Evolutionary conservation across 2,888 invertebrate genomes (phyloP), one percentile per base, ranked within the genome.

Genomic region (Leptinotarsa rubiginosa): DNA sequence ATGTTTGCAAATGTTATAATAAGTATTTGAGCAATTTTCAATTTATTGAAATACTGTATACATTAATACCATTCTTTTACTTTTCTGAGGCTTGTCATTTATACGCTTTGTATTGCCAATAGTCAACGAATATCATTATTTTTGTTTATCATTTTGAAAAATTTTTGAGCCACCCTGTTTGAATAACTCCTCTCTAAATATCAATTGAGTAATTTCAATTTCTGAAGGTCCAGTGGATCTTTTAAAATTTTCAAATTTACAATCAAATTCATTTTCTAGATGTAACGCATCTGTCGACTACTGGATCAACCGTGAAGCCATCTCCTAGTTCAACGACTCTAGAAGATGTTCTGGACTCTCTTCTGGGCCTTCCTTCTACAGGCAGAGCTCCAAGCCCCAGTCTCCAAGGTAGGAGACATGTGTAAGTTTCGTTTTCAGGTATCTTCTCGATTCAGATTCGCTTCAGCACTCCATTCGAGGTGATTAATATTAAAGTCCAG

Each of bases 311-410:
- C 83, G 89, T 91, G 84, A 90, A 91, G 86, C 93, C 93, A 80
- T 93, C 94, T 85, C 93, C 94, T 67, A 93, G 94, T 85, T 95
- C 95, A 82, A 95, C 96, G 76, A 97, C 97, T 81, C 90, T 97
- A 87, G 97, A 97, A 91, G 97, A 97, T 90, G 97, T 97, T 81
- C 91, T 97, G 89, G 96, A 97, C 89, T 96, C 96, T 80, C 92
- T 97, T 82, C 92, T 97, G 88, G 96, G 96, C 86, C 91, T 96
- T 86, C 94, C 96, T 85, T 91, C 94, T 80, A 91, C 92, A 82
- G 92, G 94, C 84, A 91, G 94, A 87, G 93, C 94, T 86, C 93
- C 95, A 83, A 95, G 95, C 86, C 92, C 92, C 84, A 90, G 90
- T 86, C 90, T 90, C 90, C 90, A 90, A 91, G 91, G 91, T 91